Evolutionary conservation across 2,113 vertebrate genomes (phyloP), one percentile per base, ranked within the genome.

Genomic region (Gymnogyps californianus): DNA sequence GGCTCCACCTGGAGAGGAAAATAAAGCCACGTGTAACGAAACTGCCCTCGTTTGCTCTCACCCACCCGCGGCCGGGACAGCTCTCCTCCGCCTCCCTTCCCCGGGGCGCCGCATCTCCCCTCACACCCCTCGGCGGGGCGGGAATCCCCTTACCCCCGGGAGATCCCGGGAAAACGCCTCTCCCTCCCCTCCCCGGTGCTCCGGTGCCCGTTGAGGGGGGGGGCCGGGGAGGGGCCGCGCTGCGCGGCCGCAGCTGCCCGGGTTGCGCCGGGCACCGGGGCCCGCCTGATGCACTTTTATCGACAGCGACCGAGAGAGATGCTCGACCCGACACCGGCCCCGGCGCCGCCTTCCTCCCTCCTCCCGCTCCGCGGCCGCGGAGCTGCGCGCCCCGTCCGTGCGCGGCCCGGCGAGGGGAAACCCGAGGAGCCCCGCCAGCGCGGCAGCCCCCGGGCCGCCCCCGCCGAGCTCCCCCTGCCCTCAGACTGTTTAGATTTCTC

Each of bases 401-500:
- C 51, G 47, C 87, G 16, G 58, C 66, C 28, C 44, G 25, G 29
- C 10, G 36, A 75, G 13, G 83, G 83, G 61, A 88, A 71, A 42
- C 64, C 69, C 62, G 36, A 62, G 67, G 76, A 79, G 57, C 66
- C 42, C 61, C 40, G 22, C 16, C 74, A 78, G 78, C 32, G 46
- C 71, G 9, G 54, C 72, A 75, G 80, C 54, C 70, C 74, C 70
- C 58, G 10, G 40, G 25, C 21, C 14, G 7, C 21, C 64, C 52
- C 52, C 46, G 55, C 57, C 67, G n/a, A 62, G 57, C 38, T 54
- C 87, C 76, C 83, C 86, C 75, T 80, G 64, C 75, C 79, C 76
- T 65, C 96, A 78, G 75, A 95, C 78, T 97, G 95, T 97, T 97
- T 95, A 86, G 93, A 95, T 97, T 97, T 93, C 86, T n/a, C 55